Evolutionary conservation across 2,113 vertebrate genomes (phyloP), one percentile per base, ranked within the genome.

Genomic region (Gasterosteus aculeatus): DNA sequence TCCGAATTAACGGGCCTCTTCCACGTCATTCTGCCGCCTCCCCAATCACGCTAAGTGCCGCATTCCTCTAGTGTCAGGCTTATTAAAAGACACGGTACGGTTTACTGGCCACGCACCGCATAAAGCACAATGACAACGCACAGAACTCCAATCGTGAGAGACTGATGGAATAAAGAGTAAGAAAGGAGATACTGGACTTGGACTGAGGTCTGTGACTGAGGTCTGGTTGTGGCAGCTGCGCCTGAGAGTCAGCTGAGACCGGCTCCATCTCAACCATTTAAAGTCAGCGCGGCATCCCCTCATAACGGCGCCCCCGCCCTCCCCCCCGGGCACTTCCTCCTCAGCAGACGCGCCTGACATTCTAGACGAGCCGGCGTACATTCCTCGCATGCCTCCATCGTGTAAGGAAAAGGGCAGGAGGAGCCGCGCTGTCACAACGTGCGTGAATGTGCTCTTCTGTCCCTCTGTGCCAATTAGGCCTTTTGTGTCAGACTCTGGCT

Each of bases 311-410:
- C 14, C 57, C 66, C 29, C 46, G 4, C 12, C 33, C 60, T 5
- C 74, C 38, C 51, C 19, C 15, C 49, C 57, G 70, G 35, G 35
- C 63, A 70, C 72, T 88, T 88, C 86, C 83, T 90, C 73, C 85
- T 62, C 60, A 68, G 79, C 69, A 85, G 80, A 92, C 86, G 47
- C 93, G 91, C 88, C 80, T 84, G 78, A 90, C 91, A 94, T 93
- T 93, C 88, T 91, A 41, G 64, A 87, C 69, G 81, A 93, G 89
- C 89, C 81, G 78, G 88, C 80, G 85, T 87, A 89, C 90, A 94
- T 94, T 93, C 91, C 89, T 83, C 70, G 69, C 88, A 87, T 94
- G 82, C 89, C 53, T 88, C 41, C 42, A 60, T 82, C 29, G 46
- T 22, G 67, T 73, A 70, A 86, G 80, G 62, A 26, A 29, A 77